Percentiles rank a stretch among this genome's conserved stretches.
Conservation (phyloP, 1,140 invertebrate genomes). For the Laodelphax striatellus region DNA sequence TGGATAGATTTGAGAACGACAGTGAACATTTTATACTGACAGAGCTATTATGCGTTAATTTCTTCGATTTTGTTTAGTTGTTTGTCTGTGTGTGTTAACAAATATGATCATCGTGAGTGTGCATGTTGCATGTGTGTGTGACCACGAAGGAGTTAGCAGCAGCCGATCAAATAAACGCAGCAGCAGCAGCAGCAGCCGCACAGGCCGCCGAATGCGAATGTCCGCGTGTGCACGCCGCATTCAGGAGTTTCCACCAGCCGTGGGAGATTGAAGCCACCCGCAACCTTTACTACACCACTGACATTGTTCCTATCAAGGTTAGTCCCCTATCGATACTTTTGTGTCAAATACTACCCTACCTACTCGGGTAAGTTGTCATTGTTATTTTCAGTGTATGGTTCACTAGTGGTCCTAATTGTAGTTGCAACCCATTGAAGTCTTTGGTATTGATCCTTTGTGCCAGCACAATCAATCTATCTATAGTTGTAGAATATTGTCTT, state of each 20-base stretch:
- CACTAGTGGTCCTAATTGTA: no score
- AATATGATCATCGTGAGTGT: no score
- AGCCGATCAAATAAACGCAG: background rate
- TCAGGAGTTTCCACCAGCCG: constrained; percentile 41
- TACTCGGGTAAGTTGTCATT: no score
- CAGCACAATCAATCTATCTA: no score
- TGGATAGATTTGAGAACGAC: no score
- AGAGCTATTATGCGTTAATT: no score
- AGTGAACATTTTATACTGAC: no score
- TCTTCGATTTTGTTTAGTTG: constrained; percentile 1
- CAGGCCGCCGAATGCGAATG: constrained; percentile 19
- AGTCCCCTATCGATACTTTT: constrained; percentile 20
- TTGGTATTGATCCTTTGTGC: no score
- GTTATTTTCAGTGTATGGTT: no score
- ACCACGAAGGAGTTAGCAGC: background rate
- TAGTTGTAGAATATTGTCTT: no score
- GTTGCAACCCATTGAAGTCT: no score
- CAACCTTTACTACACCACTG: constrained; percentile 37
- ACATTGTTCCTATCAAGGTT: constrained; percentile 60
- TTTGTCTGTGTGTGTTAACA: constrained; percentile 14
- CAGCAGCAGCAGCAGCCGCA: background rate
- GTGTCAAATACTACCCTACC: no score
- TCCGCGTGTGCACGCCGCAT: constrained; percentile 33
- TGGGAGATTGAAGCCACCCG: constrained; percentile 41
- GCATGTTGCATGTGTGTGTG: background rate